Evolutionary conservation across 2,888 invertebrate species (phyloP).

Genomic region (Anorthoa munda): DNA sequence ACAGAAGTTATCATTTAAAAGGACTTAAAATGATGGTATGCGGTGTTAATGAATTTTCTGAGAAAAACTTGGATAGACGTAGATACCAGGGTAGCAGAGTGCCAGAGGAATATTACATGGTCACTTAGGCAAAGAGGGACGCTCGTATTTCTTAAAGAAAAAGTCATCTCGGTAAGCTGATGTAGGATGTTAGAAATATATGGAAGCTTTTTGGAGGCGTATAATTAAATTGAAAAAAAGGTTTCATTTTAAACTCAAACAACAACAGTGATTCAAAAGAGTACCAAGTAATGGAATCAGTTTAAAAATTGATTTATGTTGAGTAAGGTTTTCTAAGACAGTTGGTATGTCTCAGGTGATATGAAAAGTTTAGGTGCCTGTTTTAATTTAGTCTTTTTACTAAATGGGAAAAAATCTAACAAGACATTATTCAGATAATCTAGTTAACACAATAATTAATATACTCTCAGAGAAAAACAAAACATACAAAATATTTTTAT

Average conservation of each 20-base stretch:
- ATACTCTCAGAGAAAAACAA: not conserved
- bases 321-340: too few relatives aligned
- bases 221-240: not conserved
- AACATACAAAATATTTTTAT: not conserved
- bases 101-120: conserved; percentile 76
- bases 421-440: too few relatives aligned
- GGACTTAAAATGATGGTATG: conserved; percentile 38
- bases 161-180: conserved; percentile 68
- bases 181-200: conserved; percentile 53
- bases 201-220: conserved; percentile 19
- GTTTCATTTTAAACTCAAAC: too few relatives aligned
- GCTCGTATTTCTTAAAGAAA: conserved; percentile 72
- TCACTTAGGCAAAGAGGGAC: conserved; percentile 78
- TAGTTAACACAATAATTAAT: not conserved
- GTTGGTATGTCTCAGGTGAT: too few relatives aligned
- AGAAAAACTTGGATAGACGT: conserved; percentile 61
- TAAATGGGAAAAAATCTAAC: too few relatives aligned
- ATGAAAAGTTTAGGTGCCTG: too few relatives aligned
- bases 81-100: conserved; percentile 46
- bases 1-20: conserved; percentile 30
- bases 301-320: too few relatives aligned
- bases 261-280: too few relatives aligned
- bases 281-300: not conserved
- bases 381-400: too few relatives aligned
- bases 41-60: conserved; percentile 76